Evolutionary conservation across 1,140 invertebrate genomes (phyloP), one percentile per base, ranked within the genome.

Genomic region (Lepidotrigona ventralis): DNA sequence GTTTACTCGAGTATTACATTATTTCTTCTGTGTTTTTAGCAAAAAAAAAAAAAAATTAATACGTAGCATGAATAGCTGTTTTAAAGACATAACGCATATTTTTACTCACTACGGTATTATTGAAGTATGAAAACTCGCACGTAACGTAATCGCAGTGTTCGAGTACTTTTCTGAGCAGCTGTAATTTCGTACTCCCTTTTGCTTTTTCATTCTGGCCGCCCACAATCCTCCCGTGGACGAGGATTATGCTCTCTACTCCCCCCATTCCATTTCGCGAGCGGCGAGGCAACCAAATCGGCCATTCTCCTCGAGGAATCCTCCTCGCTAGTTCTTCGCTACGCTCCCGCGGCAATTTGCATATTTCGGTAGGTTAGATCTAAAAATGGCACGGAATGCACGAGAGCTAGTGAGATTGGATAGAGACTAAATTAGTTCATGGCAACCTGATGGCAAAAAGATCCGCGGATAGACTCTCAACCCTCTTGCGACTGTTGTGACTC

Each of bases 191-290:
- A 64, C n/a, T 89, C 88, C 85, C 91, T 92, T 91, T 92, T 90
- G 84, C 88, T 90, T 84, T 85, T 91, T 92, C 87, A 92, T 92
- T 93, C 91, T 85, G 89, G 89, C 91, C 92, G 91, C 88, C 89
- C 90, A 91, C 91, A 93, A 93, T 92, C 91, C 39, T 91, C 85
- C 90, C 88, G 91, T 92, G 92, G 91, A 91, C 93, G 91, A 93
- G 91, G 91, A 93, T 94, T 94, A 92, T 90, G 82, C 87, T 84
- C 83, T 87, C 87, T 89, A 89, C 86, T 78, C 79, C 19, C 54
- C 56, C 56, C 63, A 15, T 15, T 29, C 17, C 39, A 8, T 26
- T 64, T 60, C n/a, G 58, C 23, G 58, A 60, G 68, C 64, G 53
- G 69, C 64, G 39, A 89, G 81, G 76, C 85, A 85, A 85, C 85